Conservation (phyloP, 2,888 invertebrate genomes). For the Schizotus pectinicornis region DNA sequence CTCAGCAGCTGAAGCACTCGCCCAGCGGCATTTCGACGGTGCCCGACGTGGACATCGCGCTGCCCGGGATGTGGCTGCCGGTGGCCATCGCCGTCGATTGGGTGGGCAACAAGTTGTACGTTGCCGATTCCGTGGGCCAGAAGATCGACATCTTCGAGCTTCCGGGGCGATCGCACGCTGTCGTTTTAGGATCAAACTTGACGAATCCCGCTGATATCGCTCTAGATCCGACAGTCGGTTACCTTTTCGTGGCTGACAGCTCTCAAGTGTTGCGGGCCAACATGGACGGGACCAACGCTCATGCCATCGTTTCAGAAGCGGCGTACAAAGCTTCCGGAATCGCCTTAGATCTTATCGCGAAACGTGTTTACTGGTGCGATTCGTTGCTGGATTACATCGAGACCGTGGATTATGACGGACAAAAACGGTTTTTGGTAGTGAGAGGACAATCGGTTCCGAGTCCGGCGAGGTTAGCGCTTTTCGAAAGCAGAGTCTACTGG, state of each 20-base stretch:
- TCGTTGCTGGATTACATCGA: slow-evolving; percentile 94
- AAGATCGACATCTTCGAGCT: slow-evolving; percentile 94
- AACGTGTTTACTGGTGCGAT: slow-evolving; percentile 96
- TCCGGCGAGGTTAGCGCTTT: slow-evolving; percentile 81
- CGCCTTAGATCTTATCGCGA: slow-evolving; percentile 87
- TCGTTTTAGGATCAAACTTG: slow-evolving; percentile 89
- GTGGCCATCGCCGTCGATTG: slow-evolving; percentile 94
- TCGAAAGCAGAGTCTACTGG: slow-evolving; percentile 89
- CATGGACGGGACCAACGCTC: slow-evolving; percentile 90
- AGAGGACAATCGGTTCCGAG: slow-evolving; percentile 86
- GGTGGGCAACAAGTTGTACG: slow-evolving; percentile 95
- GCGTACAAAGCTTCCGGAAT: slow-evolving; percentile 94
- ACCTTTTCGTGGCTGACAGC: slow-evolving; percentile 86
- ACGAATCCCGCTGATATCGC: slow-evolving; percentile 92
- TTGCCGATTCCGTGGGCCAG: slow-evolving; percentile 90
- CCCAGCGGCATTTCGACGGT: slow-evolving; percentile 59
- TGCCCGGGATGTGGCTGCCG: slow-evolving; percentile 88
- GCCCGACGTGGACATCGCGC: slow-evolving; percentile 69
- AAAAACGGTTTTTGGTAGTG: slow-evolving; percentile 78
- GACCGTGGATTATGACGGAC: slow-evolving; percentile 91
- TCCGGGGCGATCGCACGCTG: slow-evolving; percentile 85
- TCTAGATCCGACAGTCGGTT: slow-evolving; percentile 88
- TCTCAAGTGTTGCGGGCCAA: slow-evolving; percentile 85
- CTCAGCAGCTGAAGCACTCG: slow-evolving; percentile 62
- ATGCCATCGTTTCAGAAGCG: slow-evolving; percentile 87